Evolutionary conservation across 2,797 vertebrate species (phyloP), one percentile per base, ranked within the genome.

Genomic region (Epinephelus coioides): DNA sequence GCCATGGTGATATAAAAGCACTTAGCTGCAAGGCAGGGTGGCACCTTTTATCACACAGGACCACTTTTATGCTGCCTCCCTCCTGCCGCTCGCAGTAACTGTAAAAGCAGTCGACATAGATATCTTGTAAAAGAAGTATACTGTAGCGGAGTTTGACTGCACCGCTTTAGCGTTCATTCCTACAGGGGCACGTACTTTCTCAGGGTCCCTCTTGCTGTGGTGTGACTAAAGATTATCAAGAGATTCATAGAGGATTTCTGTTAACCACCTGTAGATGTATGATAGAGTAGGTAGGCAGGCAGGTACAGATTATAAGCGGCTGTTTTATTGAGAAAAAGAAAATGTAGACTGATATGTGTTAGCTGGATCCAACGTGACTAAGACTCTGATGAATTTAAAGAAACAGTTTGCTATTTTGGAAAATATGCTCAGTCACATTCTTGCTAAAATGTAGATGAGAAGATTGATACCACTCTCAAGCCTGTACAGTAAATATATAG

Each of bases 1-100:
- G 23, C 76, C 79, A 69, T 64, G 79, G 83, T 77, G 86, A 90
- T 79, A 78, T 83, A 69, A 89, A 86, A 92, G 86, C 89, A 91
- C 86, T 91, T 88, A 90, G 81, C 55, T 27, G 67, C 40, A 51
- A 70, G 30, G 73, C 43, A 68, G 46, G 50, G 59, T 73, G 81
- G 82, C 73, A 82, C 79, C 80, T 91, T 91, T 86, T 72, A 76
- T 78, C 63, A 67, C 60, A 27, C 43, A 62, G 49, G 60, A 66
- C 44, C 69, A 43, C 81, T 81, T 86, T 79, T 27, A 78, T 74
- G 73, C 82, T 13, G 4, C 43, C 54, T 72, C 43, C 76, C 54
- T 66, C 49, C 43, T 38, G 63, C 76, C 72, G 72, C 82, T 79
- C 27, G 55, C 73, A 63, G 71, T 61, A 38, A 74, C 69, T 64